Base-by-base conservation (phyloP, 2,113 vertebrate genomes). In the Chloebia gouldiae region DNA sequence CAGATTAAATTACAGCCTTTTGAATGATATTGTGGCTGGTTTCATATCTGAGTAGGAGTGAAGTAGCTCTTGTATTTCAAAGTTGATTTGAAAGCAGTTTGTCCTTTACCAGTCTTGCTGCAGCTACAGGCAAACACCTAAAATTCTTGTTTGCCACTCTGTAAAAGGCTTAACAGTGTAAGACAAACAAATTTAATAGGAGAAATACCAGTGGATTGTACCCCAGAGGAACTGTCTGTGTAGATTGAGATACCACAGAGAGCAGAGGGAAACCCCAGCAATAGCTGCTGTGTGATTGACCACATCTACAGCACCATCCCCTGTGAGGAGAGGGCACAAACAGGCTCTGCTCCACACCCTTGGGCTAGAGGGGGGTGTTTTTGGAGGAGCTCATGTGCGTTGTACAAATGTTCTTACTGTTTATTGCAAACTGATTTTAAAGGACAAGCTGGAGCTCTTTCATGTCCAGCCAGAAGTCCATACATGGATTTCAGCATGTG, bases 401-500 rank as follows among this genome's bases (percentile, higher is more conserved):
- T 70, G 31, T 31, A 9, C 42, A 2, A 20, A 8, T 28, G 37
- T 37, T 66, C 63, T 9, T 22, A 11, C 17, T 84, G 56, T 27
- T 70, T 45, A 47, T 49, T 71, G 17, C 45, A 61, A 71, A 71
- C 53, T 71, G 60, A 39, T 81, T 92, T 71, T 73, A 65, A 85
- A 86, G 47, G 73, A 66, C 65, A 82, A 85, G 30, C 25, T 80
- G 51, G 5, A 64, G 63, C 12, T 76, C 57, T 56, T 71, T 85
- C 27, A 33, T 33, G 59, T 65, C 81, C 61, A 72, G 50, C 57
- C 82, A 85, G 53, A 82, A 92, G 68, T 92, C 96, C 92, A 35
- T 75, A 87, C 24, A 28, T 90, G 88, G 82, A 88, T 93, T 93
- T 90, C 40, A 64, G 49, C 15, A 13, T 1, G 5, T 60, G 68